Conservation (phyloP, 2,888 invertebrate genomes). For the Calameuta pallipes region DNA sequence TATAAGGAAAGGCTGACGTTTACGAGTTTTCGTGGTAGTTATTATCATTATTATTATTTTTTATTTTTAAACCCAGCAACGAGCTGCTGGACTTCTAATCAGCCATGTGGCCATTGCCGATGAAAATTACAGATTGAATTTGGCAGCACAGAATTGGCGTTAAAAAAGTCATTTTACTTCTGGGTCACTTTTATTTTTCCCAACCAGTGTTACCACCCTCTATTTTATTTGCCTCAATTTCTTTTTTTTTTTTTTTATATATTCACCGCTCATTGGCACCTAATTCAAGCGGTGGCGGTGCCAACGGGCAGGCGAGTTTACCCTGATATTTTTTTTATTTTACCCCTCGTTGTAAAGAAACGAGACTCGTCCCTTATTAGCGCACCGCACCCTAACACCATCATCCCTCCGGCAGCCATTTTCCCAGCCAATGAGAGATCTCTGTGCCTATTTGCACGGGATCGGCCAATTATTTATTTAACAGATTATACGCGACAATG, state of each 20-base stretch:
- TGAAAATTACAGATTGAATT: not conserved
- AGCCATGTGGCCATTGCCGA: not conserved
- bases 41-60: not conserved
- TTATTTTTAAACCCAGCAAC: not conserved
- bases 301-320: too few species aligned
- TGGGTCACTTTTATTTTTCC: too few species aligned
- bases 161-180: too few species aligned
- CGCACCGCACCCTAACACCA: not conserved
- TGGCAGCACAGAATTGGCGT: too few species aligned
- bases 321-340: too few species aligned
- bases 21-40: not conserved
- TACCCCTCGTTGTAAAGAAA: too few species aligned
- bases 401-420: not conserved
- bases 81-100: not conserved
- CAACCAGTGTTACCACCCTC: too few species aligned
- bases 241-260: too few species aligned
- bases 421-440: not conserved
- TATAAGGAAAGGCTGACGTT: not conserved
- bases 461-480: not conserved
- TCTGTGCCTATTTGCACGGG: not conserved
- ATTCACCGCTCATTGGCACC: too few species aligned
- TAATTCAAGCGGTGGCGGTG: too few species aligned
- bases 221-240: too few species aligned
- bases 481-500: not conserved
- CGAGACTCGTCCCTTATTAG: not conserved